Evolutionary conservation across 2,888 invertebrate genomes (phyloP).

Genomic region (Saturnia japonica): DNA sequence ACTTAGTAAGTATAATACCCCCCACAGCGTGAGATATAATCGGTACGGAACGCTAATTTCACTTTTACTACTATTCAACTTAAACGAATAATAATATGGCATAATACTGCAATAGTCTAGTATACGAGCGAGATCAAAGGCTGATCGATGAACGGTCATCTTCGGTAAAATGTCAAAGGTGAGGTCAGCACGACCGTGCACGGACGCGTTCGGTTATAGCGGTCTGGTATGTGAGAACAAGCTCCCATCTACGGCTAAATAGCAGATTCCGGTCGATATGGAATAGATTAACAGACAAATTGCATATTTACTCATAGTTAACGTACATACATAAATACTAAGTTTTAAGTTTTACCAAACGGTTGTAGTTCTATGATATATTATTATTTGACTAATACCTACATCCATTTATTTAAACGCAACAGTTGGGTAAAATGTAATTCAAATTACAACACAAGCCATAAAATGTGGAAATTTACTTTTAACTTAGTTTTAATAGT

Average conservation of each 20-base stretch:
- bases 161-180: slow-evolving; percentile 71
- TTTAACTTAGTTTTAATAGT: slow-evolving; percentile 21
- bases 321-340: slow-evolving; percentile 18
- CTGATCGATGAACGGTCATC: slow-evolving; percentile 67
- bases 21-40: slow-evolving; percentile 38
- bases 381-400: slow-evolving; percentile 22
- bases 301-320: slow-evolving; percentile 22
- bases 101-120: slow-evolving; percentile 63
- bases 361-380: not conserved
- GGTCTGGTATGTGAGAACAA: slow-evolving; percentile 58
- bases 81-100: slow-evolving; percentile 61
- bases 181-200: slow-evolving; percentile 38
- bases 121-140: slow-evolving; percentile 64
- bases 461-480: slow-evolving; percentile 19
- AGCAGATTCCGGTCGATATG: slow-evolving; percentile 39
- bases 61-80: slow-evolving; percentile 55
- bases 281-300: slow-evolving; percentile 36
- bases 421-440: slow-evolving; percentile 14
- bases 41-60: slow-evolving; percentile 54
- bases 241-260: slow-evolving; percentile 46
- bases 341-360: not conserved
- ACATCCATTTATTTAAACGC: not conserved
- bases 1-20: not conserved
- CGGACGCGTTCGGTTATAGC: slow-evolving; percentile 33
- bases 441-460: not conserved